These are phyloP conservation scores for Pogonus chalceus DNA, from an alignment of 1,140 invertebrate genomes.

Conservation along the genomic window DNA sequence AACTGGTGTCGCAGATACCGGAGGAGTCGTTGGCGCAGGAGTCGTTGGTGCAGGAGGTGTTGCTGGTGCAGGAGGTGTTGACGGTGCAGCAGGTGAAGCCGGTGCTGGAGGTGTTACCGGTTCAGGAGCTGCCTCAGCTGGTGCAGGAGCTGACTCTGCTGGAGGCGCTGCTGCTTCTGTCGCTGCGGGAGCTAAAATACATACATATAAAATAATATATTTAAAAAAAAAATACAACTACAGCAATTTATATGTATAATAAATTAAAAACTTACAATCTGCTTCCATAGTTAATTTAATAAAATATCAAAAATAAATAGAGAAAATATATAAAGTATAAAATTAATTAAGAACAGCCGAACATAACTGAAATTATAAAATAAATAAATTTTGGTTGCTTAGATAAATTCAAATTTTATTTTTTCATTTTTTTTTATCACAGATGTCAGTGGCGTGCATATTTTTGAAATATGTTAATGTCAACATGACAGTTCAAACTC, in stretches of 20 bases:
- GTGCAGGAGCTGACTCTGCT: background rate
- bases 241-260: too few species aligned
- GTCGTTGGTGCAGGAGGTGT: background rate
- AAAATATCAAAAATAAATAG: too few species aligned
- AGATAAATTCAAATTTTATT: too few species aligned
- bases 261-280: too few species aligned
- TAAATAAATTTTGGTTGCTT: too few species aligned
- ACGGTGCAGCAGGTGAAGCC: background rate
- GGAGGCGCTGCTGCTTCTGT: background rate
- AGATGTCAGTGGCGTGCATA: background rate
- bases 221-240: too few species aligned
- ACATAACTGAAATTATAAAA: too few species aligned
- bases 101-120: background rate
- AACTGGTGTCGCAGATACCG: background rate
- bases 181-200: slow-evolving; percentile 1
- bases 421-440: too few species aligned
- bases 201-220: too few species aligned
- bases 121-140: background rate
- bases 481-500: background rate
- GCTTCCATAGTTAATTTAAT: too few species aligned
- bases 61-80: background rate
- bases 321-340: too few species aligned
- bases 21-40: background rate
- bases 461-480: background rate
- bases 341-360: too few species aligned